phyloP scores from a whole-genome alignment of 2,113 vertebrate species.

The Emydocephalus ijimae region DNA sequence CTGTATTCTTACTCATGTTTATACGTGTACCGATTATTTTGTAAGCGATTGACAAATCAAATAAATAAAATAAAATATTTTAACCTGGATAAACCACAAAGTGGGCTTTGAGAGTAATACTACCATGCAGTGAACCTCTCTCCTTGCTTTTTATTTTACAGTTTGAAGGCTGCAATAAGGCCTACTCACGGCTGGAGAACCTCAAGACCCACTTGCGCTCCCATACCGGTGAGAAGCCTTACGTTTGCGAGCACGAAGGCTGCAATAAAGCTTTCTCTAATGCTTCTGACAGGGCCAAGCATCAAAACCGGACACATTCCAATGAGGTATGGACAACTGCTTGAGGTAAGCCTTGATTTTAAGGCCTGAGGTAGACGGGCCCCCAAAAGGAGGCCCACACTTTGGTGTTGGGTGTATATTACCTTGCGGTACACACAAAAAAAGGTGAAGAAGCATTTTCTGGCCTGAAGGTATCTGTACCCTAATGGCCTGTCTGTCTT shows the following conservation, averaged over 20 bases:
- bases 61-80: neutral
- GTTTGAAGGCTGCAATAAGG: conserved; percentile 98
- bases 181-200: conserved; percentile 97
- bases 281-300: conserved; percentile 93
- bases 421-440: neutral
- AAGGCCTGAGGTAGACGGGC: neutral
- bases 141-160: conserved; percentile 40
- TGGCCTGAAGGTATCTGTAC: neutral
- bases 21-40: too few relatives aligned
- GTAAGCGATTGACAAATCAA: too few relatives aligned
- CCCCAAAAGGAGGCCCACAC: neutral
- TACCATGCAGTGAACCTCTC: neutral
- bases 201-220: conserved; percentile 95
- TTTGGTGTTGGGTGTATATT: neutral
- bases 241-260: conserved; percentile 94
- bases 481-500: neutral
- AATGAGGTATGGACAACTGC: conserved; percentile 80
- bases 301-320: conserved; percentile 96
- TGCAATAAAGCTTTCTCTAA: conserved; percentile 98
- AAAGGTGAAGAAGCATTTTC: neutral
- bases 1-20: too few relatives aligned
- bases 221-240: conserved; percentile 94
- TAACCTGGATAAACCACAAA: neutral
- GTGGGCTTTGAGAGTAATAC: neutral
- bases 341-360: neutral